Base-by-base conservation (phyloP, 2,113 vertebrate genomes). In the Melierax canorus region DNA sequence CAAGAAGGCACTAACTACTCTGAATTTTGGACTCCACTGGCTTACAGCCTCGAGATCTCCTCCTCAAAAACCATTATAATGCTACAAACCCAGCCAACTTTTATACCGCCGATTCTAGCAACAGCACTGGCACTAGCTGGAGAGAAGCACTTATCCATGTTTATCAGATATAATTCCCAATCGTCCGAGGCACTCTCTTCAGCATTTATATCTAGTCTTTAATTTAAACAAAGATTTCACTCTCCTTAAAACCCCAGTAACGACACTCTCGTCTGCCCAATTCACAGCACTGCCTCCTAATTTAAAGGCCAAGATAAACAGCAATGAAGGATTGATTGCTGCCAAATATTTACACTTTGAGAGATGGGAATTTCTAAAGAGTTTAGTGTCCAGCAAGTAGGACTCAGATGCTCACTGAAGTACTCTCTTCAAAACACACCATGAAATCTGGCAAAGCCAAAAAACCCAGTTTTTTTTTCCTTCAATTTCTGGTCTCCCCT, bases 271-370 rank as follows among this genome's bases (percentile, higher is more conserved):
- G 34, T 29, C 71, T 74, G 38, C 20, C 51, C 72, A 66, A 38
- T 38, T 82, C 17, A 9, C 78, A 83, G 74, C 1, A 1, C 62
- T 72, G 62, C 22, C 76, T 69, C 62, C 1, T 29, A 2, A 82
- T 7, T 38, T 2, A 51, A 94, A 92, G 43, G 34, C 51, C 77
- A 90, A 41, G 20, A 86, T 4, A 58, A 86, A 88, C 18, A 94
- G 46, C 50, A 41, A 4, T 0, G 29, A 80, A 72, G 9, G 12
- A 16, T 0, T 38, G 15, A 16, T 0, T 38, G 18, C 69, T 92
- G 69, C 39, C 74, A 87, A 85, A 87, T 13, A 10, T 51, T 78
- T 77, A 74, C 38, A 22, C 63, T 72, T 62, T 7, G 34, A 86
- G 24, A 83, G 34, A 38, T 8, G 23, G 27, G 36, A 64, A 75